These are phyloP conservation scores for Hapalemur alaotrensis DNA, from an alignment of 2,797 vertebrate genomes.

Conservation along the genomic window DNA sequence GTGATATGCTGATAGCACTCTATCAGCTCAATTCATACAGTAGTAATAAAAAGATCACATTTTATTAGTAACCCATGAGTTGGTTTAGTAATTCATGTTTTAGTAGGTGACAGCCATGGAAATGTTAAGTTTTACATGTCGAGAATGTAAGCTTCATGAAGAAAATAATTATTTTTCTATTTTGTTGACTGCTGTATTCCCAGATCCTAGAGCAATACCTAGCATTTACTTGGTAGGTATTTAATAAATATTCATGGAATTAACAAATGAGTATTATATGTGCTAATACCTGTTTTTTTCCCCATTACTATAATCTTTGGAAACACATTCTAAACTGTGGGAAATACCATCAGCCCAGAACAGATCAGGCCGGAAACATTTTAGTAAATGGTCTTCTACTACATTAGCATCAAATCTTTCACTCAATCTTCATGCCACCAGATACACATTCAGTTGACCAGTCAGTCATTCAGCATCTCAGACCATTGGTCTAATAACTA, in stretches of 20 bases:
- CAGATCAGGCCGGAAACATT: background rate
- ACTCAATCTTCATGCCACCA: background rate
- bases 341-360: background rate
- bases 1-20: background rate
- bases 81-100: background rate
- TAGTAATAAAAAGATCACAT: background rate
- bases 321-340: background rate
- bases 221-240: background rate
- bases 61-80: background rate
- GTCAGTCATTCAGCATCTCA: background rate
- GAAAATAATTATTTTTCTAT: background rate
- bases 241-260: background rate
- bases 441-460: background rate
- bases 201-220: background rate
- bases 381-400: background rate
- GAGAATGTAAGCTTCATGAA: background rate
- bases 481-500: background rate
- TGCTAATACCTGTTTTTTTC: background rate
- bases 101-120: background rate
- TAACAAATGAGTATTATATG: background rate
- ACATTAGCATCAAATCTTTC: slow-evolving; percentile 3
- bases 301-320: background rate
- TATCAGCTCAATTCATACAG: background rate
- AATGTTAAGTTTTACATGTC: background rate
- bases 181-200: background rate